Base-by-base conservation (phyloP, 2,113 vertebrate species). In the Syngnathoides biaculeatus region DNA sequence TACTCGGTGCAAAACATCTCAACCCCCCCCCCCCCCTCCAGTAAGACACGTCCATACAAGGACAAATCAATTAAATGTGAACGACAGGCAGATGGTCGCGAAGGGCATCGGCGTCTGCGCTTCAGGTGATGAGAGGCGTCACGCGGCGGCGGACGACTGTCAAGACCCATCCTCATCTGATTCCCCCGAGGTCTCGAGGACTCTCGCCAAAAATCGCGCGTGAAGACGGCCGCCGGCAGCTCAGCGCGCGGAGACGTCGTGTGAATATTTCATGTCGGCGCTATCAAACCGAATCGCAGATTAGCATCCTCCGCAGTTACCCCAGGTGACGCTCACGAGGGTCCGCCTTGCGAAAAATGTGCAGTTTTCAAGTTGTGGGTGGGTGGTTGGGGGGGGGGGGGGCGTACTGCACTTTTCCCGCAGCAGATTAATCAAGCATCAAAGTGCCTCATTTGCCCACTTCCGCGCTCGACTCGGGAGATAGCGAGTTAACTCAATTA, bases 51-150 rank as follows among this genome's bases (percentile, higher is more conserved):
- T 86, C 79, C 57, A 72, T 79, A 75, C 88, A 90, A 91, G 91
- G 89, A 90, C 89, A 90, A 91, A 90, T 92, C 88, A 90, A 92
- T 92, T 92, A 90, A 85, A 53, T 22, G 65, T 14, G 68, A 80
- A 71, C 77, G 82, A 80, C 78, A 72, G 88, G 81, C 88, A 90
- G 89, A 89, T 87, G 90, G 88, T 82, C 82, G 47, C 88, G 90
- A 87, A 90, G 90, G 87, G 88, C 89, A 80, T 64, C 67, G 14
- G 76, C 20, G 74, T 68, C 56, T 57, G 58, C 58, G 86, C 85
- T 85, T 91, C 84, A 84, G 87, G 88, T 89, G 86, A 50, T 19
- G n/a, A 88, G 80, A 84, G 73, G 75, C 73, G 71, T 78, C 53
- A 69, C 59, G 71, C 81, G 80, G 70, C 75, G 65, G 72, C 56